These are phyloP conservation scores for Drosophila anomelani DNA, from an alignment of 2,888 invertebrate genomes.

Conservation along the genomic window DNA sequence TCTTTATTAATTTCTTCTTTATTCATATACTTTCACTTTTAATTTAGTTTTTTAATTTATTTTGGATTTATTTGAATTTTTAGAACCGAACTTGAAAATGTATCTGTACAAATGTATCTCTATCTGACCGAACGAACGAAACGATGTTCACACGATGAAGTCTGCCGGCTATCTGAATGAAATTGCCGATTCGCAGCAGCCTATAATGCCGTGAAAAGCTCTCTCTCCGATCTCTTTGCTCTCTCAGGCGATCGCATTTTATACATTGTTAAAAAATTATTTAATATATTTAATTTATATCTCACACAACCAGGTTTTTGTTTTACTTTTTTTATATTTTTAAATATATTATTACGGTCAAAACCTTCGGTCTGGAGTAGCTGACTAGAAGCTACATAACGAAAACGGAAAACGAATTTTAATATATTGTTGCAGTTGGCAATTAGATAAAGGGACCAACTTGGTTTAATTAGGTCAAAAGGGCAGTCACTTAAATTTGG, in stretches of 20 bases:
- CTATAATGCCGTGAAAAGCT: slow-evolving; percentile 15
- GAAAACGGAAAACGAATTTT: too few relatives aligned
- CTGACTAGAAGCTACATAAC: too few relatives aligned
- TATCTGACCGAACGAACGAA: slow-evolving; percentile 17
- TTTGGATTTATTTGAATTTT: background rate
- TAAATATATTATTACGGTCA: too few relatives aligned
- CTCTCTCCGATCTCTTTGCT: slow-evolving; percentile 11
- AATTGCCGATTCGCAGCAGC: slow-evolving; percentile 39
- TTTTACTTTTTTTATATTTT: too few relatives aligned
- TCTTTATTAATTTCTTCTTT: background rate
- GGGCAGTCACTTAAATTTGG: too few relatives aligned
- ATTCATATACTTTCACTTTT: background rate
- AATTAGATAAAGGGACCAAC: too few relatives aligned
- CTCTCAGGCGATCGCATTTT: slow-evolving; percentile 7
- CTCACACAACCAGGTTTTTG: background rate
- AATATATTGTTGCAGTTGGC: too few relatives aligned
- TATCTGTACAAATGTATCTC: background rate
- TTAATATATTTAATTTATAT: background rate
- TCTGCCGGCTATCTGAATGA: slow-evolving; percentile 19
- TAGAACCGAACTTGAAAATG: slow-evolving; percentile 5
- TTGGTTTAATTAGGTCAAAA: too few relatives aligned
- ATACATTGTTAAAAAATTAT: background rate
- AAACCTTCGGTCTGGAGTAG: too few relatives aligned
- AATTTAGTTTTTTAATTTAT: too few relatives aligned
- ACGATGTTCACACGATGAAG: slow-evolving; percentile 15